Base-by-base conservation (phyloP, 1,140 invertebrate species). In the Choristoneura fumiferana region DNA sequence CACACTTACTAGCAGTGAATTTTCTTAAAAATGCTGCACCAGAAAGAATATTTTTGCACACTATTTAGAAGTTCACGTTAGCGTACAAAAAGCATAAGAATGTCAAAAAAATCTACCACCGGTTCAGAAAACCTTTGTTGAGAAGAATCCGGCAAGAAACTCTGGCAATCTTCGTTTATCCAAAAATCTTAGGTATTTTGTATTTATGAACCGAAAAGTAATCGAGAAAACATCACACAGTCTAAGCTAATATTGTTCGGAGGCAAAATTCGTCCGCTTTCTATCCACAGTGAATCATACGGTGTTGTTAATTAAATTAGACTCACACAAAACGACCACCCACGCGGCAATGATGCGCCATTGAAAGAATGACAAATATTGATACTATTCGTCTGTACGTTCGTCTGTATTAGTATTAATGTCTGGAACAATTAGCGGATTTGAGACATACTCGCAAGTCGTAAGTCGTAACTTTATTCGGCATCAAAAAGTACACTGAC, bases 281-380 rank as follows among this genome's bases (percentile, higher is more conserved):
- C 59, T 55, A 34, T 54, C 61, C 54, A 65, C 58, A 65, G 60
- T 69, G 70, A 73, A 62, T 73, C 63, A 69, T 65, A 33, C 45
- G 17, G 67, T 67, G 77, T 73, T 45, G 58, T 54, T 83, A 80
- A 83, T 83, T 71, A 65, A 77, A 82, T 82, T 78, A 73, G 61
- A 55, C 54, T 54, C 49, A 65, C 61, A 67, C 53, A 63, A 62
- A 61, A 36, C 33, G 63, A 33, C 74, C 71, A 71, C 76, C 80
- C 76, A 80, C 73, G 54, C 64, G 15, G 60, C 29, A 43, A 37
- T 60, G 58, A 65, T 65, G 52, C 58, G 62, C 69, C 63, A 77
- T 76, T 72, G 67, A 67, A 64, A 38, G 35, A 72, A 73, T 62
- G 76, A 81, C 78, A 84, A 81, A 83, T 76, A 76, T 78, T 81